Evolutionary conservation across 1,140 invertebrate genomes (phyloP).

Genomic region (Drosophila santomea): DNA sequence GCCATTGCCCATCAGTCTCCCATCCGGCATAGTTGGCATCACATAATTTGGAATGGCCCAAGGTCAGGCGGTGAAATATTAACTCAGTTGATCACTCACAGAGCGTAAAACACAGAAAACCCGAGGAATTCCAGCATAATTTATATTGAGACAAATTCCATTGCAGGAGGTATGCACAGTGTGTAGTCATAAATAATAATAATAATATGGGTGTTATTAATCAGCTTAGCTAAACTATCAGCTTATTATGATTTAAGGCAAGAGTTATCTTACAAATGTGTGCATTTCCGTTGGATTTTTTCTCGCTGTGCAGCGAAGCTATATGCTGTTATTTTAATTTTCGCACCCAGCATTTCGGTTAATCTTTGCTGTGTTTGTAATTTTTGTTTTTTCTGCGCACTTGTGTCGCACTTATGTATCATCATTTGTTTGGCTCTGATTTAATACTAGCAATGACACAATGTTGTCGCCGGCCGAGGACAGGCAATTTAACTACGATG

Average conservation of each 20-base stretch:
- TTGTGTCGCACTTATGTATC: slow-evolving; percentile 27
- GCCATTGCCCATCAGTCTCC: background rate
- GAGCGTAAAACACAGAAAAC: background rate
- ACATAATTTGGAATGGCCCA: slow-evolving; percentile 22
- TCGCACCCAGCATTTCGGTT: slow-evolving; percentile 11
- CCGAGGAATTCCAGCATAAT: background rate
- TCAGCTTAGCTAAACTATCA: too few relatives aligned
- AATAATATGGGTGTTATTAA: too few relatives aligned
- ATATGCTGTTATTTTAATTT: slow-evolving; percentile 8
- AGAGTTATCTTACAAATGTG: too few relatives aligned
- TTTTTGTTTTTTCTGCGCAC: slow-evolving; percentile 3
- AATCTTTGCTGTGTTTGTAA: slow-evolving; percentile 18
- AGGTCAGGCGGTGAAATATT: slow-evolving; percentile 35
- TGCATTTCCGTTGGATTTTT: background rate
- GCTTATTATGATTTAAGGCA: too few relatives aligned
- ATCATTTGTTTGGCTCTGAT: slow-evolving; percentile 67
- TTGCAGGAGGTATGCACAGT: background rate
- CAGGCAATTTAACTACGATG: slow-evolving; percentile 76
- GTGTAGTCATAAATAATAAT: too few relatives aligned
- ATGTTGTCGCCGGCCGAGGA: slow-evolving; percentile 54
- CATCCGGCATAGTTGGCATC: slow-evolving; percentile 9
- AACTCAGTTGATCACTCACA: slow-evolving; percentile 23
- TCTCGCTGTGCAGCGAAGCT: background rate
- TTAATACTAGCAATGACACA: slow-evolving; percentile 65
- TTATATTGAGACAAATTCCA: background rate